Percentiles rank a stretch among this genome's conserved stretches.
Conservation (phyloP, 2,797 vertebrate species). For the Sebastes alutus region DNA sequence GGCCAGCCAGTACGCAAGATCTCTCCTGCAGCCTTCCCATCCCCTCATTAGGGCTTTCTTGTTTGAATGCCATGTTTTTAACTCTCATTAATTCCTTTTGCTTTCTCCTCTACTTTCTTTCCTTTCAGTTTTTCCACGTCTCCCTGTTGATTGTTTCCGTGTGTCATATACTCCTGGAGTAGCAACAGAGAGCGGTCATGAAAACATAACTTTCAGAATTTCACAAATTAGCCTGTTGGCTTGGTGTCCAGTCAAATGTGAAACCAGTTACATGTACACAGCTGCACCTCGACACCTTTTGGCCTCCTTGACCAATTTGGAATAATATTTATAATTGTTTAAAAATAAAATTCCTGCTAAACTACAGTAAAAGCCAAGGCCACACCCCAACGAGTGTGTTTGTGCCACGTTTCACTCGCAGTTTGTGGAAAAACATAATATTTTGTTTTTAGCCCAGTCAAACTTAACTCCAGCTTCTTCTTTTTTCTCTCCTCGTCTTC, state of each 20-base stretch:
- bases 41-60: slow-evolving; percentile 60
- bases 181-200: not conserved
- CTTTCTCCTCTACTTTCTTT: slow-evolving; percentile 22
- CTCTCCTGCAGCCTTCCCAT: slow-evolving; percentile 59
- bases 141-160: slow-evolving; percentile 28
- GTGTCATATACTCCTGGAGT: not conserved
- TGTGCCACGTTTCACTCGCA: not conserved
- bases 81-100: slow-evolving; percentile 36
- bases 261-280: not conserved
- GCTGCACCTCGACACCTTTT: not conserved
- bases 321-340: not conserved
- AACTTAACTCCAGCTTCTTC: not conserved
- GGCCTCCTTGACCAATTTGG: not conserved
- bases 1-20: slow-evolving; percentile 48
- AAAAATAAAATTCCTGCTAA: not conserved
- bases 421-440: not conserved
- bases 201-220: slow-evolving; percentile 20
- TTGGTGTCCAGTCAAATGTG: not conserved
- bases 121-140: slow-evolving; percentile 19
- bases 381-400: not conserved
- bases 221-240: not conserved
- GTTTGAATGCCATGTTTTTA: slow-evolving; percentile 58
- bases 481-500: not conserved
- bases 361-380: not conserved
- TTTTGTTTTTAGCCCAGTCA: not conserved